Conservation (phyloP, 2,113 vertebrate species). For the Miniopterus natalensis region DNA sequence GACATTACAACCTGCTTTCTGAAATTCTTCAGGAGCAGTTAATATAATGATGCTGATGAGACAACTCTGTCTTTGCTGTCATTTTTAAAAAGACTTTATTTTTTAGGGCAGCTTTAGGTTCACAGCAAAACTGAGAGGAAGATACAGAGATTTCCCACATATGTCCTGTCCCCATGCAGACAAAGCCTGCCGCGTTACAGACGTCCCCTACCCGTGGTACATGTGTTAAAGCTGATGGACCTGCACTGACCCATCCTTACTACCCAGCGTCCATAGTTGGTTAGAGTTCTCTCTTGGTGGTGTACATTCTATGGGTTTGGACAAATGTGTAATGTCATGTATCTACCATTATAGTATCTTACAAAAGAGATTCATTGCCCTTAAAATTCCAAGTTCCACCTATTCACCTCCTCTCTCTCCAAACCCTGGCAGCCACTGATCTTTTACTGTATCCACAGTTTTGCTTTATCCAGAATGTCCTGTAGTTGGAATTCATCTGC, state of each 20-base stretch:
- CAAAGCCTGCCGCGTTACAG: neutral
- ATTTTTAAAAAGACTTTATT: neutral
- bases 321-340: neutral
- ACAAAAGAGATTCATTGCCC: neutral
- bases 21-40: neutral
- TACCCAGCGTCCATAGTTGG: neutral
- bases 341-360: neutral
- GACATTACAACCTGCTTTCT: constrained; percentile 16
- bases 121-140: neutral
- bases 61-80: neutral
- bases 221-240: neutral
- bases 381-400: neutral
- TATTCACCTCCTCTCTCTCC: neutral
- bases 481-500: neutral
- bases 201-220: neutral
- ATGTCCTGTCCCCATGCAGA: neutral
- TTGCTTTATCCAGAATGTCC: neutral
- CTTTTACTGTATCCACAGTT: neutral
- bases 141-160: neutral
- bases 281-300: neutral
- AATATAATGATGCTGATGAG: neutral
- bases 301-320: neutral
- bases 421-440: neutral
- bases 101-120: neutral
- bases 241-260: neutral